These are phyloP conservation scores for Pelochelys cantorii DNA, from an alignment of 2,797 vertebrate species.

Conservation along the genomic window DNA sequence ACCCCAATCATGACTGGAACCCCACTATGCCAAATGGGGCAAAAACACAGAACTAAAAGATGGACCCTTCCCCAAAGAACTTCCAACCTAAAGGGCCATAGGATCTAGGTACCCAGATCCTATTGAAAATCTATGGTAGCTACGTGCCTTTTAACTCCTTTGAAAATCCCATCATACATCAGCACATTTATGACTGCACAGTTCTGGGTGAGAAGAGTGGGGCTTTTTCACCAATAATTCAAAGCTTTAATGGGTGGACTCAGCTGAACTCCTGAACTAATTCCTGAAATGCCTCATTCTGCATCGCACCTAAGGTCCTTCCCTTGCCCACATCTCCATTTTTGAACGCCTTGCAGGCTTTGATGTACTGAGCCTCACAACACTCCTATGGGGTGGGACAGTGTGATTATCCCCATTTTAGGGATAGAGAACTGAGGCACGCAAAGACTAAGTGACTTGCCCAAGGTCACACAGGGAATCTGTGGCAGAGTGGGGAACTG, in stretches of 20 bases:
- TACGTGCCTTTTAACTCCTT: background rate
- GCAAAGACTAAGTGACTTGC: background rate
- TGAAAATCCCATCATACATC: slow-evolving; percentile 10
- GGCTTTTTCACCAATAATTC: background rate
- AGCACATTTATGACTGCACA: background rate
- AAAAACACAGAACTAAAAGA: background rate
- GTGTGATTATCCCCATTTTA: background rate
- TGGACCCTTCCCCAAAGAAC: background rate
- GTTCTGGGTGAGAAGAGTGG: background rate
- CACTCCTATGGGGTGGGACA: background rate
- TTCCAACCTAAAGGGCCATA: background rate
- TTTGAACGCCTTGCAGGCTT: background rate
- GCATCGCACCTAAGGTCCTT: background rate
- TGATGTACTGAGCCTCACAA: background rate
- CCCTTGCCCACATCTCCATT: background rate
- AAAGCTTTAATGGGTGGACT: background rate
- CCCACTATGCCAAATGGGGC: background rate
- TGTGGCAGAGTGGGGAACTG: background rate
- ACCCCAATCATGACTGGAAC: background rate
- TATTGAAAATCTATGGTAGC: background rate
- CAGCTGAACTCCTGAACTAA: background rate
- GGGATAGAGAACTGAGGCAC: background rate
- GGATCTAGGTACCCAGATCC: background rate
- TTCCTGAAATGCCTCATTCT: background rate
- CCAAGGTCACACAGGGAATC: background rate